Evolutionary conservation across 2,797 vertebrate species (phyloP).

Genomic region (Varecia variegata): DNA sequence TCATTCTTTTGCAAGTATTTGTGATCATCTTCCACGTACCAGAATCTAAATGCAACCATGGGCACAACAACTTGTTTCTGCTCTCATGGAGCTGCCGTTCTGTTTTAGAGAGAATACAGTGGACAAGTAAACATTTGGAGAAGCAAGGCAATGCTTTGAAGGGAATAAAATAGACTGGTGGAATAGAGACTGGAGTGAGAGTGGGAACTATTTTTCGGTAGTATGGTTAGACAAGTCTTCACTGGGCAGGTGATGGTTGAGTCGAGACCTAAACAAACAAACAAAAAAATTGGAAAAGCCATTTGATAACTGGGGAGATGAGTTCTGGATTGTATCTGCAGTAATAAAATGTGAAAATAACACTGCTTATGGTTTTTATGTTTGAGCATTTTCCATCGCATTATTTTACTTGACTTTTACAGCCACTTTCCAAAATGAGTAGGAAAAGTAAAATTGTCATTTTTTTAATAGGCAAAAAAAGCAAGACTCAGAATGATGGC

Average conservation of each 20-base stretch:
- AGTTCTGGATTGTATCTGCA: neutral
- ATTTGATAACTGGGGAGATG: neutral
- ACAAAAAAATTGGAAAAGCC: neutral
- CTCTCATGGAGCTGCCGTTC: neutral
- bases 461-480: neutral
- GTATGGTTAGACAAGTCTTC: neutral
- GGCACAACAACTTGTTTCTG: neutral
- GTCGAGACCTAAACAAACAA: neutral
- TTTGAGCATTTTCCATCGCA: neutral
- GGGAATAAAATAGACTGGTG: neutral
- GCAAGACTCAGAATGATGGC: neutral
- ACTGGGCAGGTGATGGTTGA: neutral
- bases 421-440: neutral
- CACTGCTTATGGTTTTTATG: neutral
- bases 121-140: neutral
- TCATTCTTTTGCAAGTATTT: neutral
- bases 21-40: neutral
- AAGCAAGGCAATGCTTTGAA: neutral
- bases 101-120: neutral
- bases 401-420: neutral
- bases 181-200: neutral
- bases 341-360: neutral
- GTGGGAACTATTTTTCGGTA: neutral
- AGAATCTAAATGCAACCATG: neutral
- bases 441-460: neutral